Conservation (phyloP, 2,113 vertebrate species). For the Lethenteron camtschaticum region DNA sequence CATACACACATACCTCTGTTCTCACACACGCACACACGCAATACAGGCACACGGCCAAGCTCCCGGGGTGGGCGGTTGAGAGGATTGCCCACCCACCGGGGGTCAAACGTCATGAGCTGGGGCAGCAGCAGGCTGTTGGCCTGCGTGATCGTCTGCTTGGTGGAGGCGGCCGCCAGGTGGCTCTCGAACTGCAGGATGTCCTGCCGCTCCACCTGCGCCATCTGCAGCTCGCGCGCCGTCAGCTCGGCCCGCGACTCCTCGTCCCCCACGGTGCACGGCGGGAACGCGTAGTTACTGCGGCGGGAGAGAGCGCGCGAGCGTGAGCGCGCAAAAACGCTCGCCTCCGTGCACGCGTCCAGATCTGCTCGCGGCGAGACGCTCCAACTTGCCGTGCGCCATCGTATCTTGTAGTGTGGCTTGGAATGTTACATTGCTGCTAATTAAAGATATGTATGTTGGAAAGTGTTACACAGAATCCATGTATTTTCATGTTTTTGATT, state of each 20-base stretch:
- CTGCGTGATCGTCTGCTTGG: slow-evolving; percentile 92
- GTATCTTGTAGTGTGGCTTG: too few relatives aligned
- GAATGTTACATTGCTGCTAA: too few relatives aligned
- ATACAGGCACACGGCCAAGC: rapidly evolving
- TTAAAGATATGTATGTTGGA: too few relatives aligned
- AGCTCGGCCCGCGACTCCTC: slow-evolving; percentile 82
- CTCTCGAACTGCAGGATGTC: slow-evolving; percentile 94
- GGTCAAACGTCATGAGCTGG: slow-evolving; percentile 81
- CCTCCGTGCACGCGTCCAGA: too few relatives aligned
- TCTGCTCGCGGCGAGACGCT: too few relatives aligned
- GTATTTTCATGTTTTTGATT: too few relatives aligned
- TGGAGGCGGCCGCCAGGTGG: slow-evolving; percentile 80
- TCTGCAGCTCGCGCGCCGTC: slow-evolving; percentile 71
- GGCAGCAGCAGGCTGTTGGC: slow-evolving; percentile 80
- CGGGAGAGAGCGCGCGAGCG: slow-evolving; percentile 2
- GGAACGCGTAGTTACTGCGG: slow-evolving; percentile 72
- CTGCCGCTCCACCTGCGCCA: slow-evolving; percentile 80
- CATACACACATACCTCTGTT: too few relatives aligned
- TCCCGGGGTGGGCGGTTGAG: background rate
- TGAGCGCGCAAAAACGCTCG: too few relatives aligned
- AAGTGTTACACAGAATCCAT: too few relatives aligned
- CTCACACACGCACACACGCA: too few relatives aligned
- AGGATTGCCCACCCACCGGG: slow-evolving; percentile 37
- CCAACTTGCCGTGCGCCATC: too few relatives aligned
- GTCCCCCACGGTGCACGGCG: slow-evolving; percentile 71